phyloP scores from a whole-genome alignment of 2,797 vertebrate species.

The Hyperoplus lanceolatus region DNA sequence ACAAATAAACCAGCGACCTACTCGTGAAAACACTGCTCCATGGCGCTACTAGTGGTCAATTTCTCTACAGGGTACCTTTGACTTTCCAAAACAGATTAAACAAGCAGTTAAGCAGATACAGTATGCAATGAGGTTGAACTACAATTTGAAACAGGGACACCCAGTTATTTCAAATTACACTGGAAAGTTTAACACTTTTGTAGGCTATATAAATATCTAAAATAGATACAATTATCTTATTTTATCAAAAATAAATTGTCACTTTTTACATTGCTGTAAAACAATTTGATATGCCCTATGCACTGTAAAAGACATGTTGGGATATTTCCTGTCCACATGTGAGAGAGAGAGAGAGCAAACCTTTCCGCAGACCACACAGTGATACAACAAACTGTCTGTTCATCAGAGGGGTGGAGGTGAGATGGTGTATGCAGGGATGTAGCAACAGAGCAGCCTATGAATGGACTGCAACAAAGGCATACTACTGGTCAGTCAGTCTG shows the following conservation, averaged over 20 bases:
- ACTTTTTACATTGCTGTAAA: background rate
- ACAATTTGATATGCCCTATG: slow-evolving; percentile 10
- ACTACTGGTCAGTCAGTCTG: slow-evolving; percentile 10
- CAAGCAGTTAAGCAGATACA: background rate
- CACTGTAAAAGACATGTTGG: slow-evolving; percentile 31
- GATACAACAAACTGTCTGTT: slow-evolving; percentile 37
- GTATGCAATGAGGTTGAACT: slow-evolving; percentile 10
- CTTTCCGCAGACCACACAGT: slow-evolving; percentile 6
- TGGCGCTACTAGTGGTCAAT: background rate
- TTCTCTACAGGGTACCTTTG: slow-evolving; percentile 26
- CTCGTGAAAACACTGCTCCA: background rate
- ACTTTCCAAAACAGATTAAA: background rate
- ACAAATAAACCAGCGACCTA: background rate
- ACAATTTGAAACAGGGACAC: slow-evolving; percentile 20
- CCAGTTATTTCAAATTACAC: slow-evolving; percentile 34
- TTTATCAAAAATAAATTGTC: background rate
- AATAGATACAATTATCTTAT: background rate
- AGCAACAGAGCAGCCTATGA: slow-evolving; percentile 21
- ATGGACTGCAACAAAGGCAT: background rate
- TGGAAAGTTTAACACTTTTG: slow-evolving; percentile 25
- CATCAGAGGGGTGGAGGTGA: slow-evolving; percentile 42
- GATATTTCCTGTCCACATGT: background rate
- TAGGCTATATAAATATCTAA: too few species aligned
- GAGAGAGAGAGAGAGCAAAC: slow-evolving; percentile 4
- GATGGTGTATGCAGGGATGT: slow-evolving; percentile 31